Base-by-base conservation (phyloP, 2,113 vertebrate genomes). In the Phaethornis superciliosus region DNA sequence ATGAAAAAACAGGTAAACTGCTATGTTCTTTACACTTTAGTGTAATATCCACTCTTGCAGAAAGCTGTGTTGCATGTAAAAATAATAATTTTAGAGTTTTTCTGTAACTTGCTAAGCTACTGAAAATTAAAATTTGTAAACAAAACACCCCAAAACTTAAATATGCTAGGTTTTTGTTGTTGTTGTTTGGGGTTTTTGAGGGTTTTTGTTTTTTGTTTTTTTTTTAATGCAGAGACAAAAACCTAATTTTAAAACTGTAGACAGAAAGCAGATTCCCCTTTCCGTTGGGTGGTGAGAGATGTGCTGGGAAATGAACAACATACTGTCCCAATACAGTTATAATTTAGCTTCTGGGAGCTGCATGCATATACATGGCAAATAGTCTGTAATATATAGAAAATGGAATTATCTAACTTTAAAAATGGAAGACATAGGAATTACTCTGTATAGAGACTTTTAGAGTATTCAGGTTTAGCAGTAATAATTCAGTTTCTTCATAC, bases 101-200 rank as follows among this genome's bases (percentile, higher is more conserved):
- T 33, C 33, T 85, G 77, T 63, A 67, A 67, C 27, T 60, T 64
- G 11, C 69, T 65, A 71, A 67, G 13, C 42, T 78, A 67, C 5
- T 79, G 16, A 87, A 81, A 85, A 59, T 44, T 26, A 58, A 60
- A 33, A 69, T 22, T 70, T 75, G n/a, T 86, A 75, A 90, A 42
- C 20, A 71, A 65, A 60, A 74, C 18, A 54, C 37, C 37, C 37
- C 37, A 44, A n/a, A 3, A 47, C 22, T 70, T 71, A 51, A 62
- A 51, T 44, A 40, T 40, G 37, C 37, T 40, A 10, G 37, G 9
- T 40, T 40, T 9, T 11, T 40, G 9, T 37, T 40, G n/a, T n/a
- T n/a, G n/a, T n/a, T n/a, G n/a, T n/a, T n/a, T n/a, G n/a, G n/a
- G n/a, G n/a, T n/a, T n/a, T n/a, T n/a, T n/a, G n/a, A n/a, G n/a